Evolutionary conservation across 2,113 vertebrate genomes (phyloP), one percentile per base, ranked within the genome.

Genomic region (Chaetodon trifascialis): DNA sequence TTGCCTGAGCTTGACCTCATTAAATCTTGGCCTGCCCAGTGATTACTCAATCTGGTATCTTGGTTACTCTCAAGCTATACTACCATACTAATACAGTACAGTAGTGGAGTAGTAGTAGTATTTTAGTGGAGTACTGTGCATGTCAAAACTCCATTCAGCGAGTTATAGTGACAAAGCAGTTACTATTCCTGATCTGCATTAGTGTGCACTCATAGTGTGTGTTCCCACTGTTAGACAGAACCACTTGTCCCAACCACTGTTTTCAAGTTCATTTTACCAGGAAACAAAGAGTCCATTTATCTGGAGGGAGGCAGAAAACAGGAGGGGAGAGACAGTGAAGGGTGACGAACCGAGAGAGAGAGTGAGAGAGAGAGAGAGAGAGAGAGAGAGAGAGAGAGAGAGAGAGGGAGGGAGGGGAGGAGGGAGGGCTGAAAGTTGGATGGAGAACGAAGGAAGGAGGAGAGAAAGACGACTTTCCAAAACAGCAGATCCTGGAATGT

Each of bases 401-500:
- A 11, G 36, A 23, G 79, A 86, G 91, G 89, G 92, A 36, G 80
- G 30, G 30, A n/a, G 30, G 62, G 80, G 79, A 52, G 71, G 55
- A 60, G 55, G 44, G 59, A 62, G 60, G 36, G 69, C 5, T 64
- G 54, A 69, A 23, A 38, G 58, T 34, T 64, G 59, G 69, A 73
- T 93, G 94, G 95, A 86, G 95, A 90, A 89, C 90, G 92, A 72
- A 36, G 44, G 63, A 38, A 68, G 71, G 51, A 70, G 19, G 71
- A 76, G 89, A 95, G 89, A 91, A 94, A 93, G 58, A 79, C 88
- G 88, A 88, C 92, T 94, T 96, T 97, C 95, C 95, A 96, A 97
- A 97, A 96, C 96, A 96, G 94, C 96, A 93, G 94, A 81, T 90
- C 90, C 94, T 95, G 96, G 94, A 96, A 95, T 96, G 97, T 95